Percentiles rank a stretch among this genome's conserved stretches.
phyloP scores from a whole-genome alignment of 2,113 vertebrate species.

The Serilophus lunatus region DNA sequence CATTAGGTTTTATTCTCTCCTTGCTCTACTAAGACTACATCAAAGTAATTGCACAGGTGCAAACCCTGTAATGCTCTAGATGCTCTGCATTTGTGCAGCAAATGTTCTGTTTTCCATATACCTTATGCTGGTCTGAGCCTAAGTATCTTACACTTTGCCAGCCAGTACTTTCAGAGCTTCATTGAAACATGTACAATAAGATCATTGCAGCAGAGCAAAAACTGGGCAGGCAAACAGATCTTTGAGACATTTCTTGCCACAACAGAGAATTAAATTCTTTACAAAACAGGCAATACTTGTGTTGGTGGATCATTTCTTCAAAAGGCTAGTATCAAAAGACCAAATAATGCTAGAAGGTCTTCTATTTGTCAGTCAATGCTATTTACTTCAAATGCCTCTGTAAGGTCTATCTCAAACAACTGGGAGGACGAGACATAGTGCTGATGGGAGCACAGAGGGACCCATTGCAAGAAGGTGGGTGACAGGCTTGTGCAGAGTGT shows the following conservation, averaged over 20 bases:
- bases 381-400: neutral
- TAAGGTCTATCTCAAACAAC: too few relatives aligned
- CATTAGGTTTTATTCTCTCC: neutral
- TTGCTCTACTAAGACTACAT: constrained; percentile 10
- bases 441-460: neutral
- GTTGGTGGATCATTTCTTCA: neutral
- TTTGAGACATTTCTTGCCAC: neutral
- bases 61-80: neutral
- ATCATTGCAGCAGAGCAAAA: neutral
- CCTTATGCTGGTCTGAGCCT: neutral
- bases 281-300: neutral
- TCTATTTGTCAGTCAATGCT: neutral
- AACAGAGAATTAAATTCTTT: neutral
- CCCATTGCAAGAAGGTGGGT: rapidly evolving
- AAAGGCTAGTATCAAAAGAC: neutral
- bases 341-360: neutral
- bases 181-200: neutral
- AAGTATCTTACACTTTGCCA: neutral
- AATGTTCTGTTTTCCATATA: neutral
- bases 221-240: neutral
- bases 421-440: neutral
- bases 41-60: constrained; percentile 45
- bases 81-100: neutral
- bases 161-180: neutral
- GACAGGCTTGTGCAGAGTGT: neutral